Conservation (phyloP, 2,113 vertebrate genomes). For the Corythoichthys intestinalis region DNA sequence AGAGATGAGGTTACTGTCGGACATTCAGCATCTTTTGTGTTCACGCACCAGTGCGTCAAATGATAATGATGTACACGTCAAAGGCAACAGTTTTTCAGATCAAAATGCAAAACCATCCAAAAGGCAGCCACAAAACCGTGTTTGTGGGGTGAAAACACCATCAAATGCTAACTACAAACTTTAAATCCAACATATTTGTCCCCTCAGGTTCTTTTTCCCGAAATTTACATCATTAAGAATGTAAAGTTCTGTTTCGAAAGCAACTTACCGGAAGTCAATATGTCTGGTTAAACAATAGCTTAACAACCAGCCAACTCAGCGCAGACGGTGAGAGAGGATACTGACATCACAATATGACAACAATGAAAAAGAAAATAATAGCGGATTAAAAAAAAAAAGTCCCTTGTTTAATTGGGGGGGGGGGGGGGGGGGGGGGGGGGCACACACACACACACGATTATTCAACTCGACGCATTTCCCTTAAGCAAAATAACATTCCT, state of each 20-base stretch:
- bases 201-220: background rate
- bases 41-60: conserved; percentile 29
- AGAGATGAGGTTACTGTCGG: conserved; percentile 69
- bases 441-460: accelerated
- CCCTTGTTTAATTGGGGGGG: too few relatives aligned
- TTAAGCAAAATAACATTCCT: background rate
- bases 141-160: background rate
- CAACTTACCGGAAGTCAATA: conserved; percentile 9
- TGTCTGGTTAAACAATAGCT: background rate
- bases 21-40: conserved; percentile 48
- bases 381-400: background rate
- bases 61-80: background rate
- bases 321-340: background rate
- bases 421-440: too few relatives aligned
- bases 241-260: conserved; percentile 28
- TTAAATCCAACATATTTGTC: background rate
- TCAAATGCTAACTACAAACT: background rate
- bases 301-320: background rate
- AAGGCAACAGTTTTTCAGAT: background rate
- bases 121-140: too few relatives aligned
- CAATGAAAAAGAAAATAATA: background rate
- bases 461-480: background rate
- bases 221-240: background rate
- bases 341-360: background rate
- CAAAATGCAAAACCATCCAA: background rate